Evolutionary conservation across 2,888 invertebrate species (phyloP), one percentile per base, ranked within the genome.

Genomic region (Dorcus parallelipipedus): DNA sequence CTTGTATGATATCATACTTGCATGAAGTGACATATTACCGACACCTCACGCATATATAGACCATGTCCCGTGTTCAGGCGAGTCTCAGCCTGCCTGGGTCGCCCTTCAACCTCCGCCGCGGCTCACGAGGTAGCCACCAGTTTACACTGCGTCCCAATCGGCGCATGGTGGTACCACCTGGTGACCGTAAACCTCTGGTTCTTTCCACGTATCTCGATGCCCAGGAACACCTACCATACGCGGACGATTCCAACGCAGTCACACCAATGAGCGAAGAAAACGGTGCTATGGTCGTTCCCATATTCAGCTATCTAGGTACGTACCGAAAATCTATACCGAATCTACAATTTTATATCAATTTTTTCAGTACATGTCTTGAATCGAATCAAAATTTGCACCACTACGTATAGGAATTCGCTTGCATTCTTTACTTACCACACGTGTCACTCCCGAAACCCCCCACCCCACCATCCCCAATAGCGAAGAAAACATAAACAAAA

Each of bases 221-320:
- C 68, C 92, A 93, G 79, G 94, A 95, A 82, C 95, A 95, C 80
- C 85, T 97, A 75, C 97, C 97, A 59, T 97, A 95, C 78, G 97
- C 96, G 58, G 97, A 97, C 78, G 97, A 97, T 81, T 96, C 96
- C 64, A 94, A 94, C 75, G 97, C 96, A 66, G 97, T 95, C 60
- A 97, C 97, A 62, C 97, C 97, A 55, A 95, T 96, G 91, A 96
- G 95, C 65, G 97, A 97, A 82, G 97, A 97, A 81, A 95, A 95
- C 79, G 95, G 95, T 75, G 93, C 93, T 76, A 94, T 95, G 79
- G 91, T 95, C 73, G 92, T 95, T 72, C 93, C 94, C 59, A 90
- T 91, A 76, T 91, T 92, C 78, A 88, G 91, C 72, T 92, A 90
- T 81, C 83, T 91, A 82, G 91, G 91, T 86, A 73, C 72, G 78